A percentile compares a stretch with the other conserved stretches of the same genome.
phyloP scores from a whole-genome alignment of 2,113 vertebrate genomes.

The Lonchura striata region DNA sequence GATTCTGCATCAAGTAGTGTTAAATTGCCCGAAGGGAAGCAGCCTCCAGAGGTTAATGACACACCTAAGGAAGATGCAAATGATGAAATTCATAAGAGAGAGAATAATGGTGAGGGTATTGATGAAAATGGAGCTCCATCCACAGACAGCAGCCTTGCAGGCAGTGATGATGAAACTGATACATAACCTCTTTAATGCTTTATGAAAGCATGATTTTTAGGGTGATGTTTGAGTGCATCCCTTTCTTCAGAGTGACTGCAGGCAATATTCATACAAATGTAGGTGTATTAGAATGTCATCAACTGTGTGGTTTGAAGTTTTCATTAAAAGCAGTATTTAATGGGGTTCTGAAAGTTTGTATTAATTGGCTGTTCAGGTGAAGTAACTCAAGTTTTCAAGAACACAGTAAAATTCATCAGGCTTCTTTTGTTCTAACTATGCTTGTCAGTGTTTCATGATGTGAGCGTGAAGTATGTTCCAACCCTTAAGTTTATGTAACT shows the following conservation, averaged over 20 bases:
- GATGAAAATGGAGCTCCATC: slow-evolving; percentile 74
- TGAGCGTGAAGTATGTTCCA: slow-evolving; percentile 63
- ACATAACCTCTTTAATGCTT: slow-evolving; percentile 49
- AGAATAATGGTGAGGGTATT: slow-evolving; percentile 41
- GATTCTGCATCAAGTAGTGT: slow-evolving; percentile 28
- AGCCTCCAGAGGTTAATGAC: slow-evolving; percentile 33
- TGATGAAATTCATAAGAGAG: slow-evolving; percentile 15
- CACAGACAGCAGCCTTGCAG: slow-evolving; percentile 89
- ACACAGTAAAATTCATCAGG: slow-evolving; percentile 41
- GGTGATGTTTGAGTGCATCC: slow-evolving; percentile 43
- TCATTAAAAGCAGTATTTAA: slow-evolving; percentile 62
- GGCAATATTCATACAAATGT: slow-evolving; percentile 44
- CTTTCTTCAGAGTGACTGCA: slow-evolving; percentile 51
- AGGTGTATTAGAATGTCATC: slow-evolving; percentile 60
- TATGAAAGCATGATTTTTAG: slow-evolving; percentile 30
- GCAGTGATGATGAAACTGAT: slow-evolving; percentile 83
- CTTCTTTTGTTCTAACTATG: slow-evolving; percentile 47
- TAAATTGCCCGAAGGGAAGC: slow-evolving; percentile 32
- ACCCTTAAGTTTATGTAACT: slow-evolving; percentile 55
- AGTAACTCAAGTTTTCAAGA: slow-evolving; percentile 59
- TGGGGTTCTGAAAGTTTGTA: slow-evolving; percentile 39
- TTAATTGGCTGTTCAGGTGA: slow-evolving; percentile 62
- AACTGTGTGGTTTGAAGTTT: slow-evolving; percentile 51
- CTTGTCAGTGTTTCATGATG: slow-evolving; percentile 61
- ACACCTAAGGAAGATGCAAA: slow-evolving; percentile 1